Conservation (phyloP, 1,140 invertebrate genomes). For the Macrobrachium nipponense region DNA sequence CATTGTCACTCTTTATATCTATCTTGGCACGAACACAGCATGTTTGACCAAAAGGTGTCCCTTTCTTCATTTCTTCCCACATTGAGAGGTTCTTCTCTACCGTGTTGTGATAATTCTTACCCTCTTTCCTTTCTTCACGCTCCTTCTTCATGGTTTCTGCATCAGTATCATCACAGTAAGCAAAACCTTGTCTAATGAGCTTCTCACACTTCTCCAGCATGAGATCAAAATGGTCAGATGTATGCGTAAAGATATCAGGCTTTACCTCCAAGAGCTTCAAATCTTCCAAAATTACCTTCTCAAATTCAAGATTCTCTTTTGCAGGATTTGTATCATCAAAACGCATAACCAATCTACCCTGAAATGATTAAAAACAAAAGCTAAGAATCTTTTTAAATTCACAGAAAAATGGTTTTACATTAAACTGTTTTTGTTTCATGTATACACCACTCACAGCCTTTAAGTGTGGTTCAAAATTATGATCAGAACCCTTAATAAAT, state of each 20-base stretch:
- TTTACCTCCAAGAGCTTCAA: constrained; percentile 91
- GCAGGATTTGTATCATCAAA: constrained; percentile 99
- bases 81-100: constrained; percentile 87
- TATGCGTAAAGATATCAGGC: constrained; percentile 93
- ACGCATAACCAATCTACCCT: constrained; percentile 94
- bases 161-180: constrained; percentile 97
- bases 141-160: constrained; percentile 94
- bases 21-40: constrained; percentile 98
- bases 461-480: too few species aligned
- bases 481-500: too few species aligned
- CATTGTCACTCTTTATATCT: constrained; percentile 96
- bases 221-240: constrained; percentile 96
- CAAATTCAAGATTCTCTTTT: constrained; percentile 98
- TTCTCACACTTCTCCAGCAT: constrained; percentile 91
- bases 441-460: too few species aligned
- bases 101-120: constrained; percentile 85
- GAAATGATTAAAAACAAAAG: constrained; percentile 7
- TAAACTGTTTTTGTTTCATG: too few species aligned
- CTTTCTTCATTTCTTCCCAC: constrained; percentile 97
- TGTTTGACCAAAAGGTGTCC: constrained; percentile 80
- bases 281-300: constrained; percentile 96
- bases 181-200: constrained; percentile 87
- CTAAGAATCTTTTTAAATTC: background rate
- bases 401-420: background rate
- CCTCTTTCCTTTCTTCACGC: constrained; percentile 89